phyloP scores from a whole-genome alignment of 1,140 invertebrate genomes.

The Patella vulgata region DNA sequence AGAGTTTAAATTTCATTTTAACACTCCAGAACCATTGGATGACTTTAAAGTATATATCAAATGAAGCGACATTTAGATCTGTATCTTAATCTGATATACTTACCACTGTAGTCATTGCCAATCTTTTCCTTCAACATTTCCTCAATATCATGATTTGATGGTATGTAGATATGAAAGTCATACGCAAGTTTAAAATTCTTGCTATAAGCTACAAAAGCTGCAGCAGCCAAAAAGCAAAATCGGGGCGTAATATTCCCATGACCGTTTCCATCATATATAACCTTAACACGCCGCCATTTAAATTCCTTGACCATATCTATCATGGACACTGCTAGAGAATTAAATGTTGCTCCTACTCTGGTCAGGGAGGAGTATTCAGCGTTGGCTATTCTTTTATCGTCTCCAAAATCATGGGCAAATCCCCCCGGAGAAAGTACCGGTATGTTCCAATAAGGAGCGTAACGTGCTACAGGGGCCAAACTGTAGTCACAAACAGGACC shows the following conservation, averaged over 20 bases:
- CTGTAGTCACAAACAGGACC: constrained; percentile 93
- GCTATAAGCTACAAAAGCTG: constrained; percentile 42
- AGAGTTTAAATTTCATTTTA: no score
- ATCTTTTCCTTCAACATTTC: constrained; percentile 66
- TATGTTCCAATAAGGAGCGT: constrained; percentile 85
- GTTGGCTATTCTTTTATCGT: constrained; percentile 27
- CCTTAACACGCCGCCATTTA: constrained; percentile 75
- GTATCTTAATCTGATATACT: no score
- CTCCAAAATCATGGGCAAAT: constrained; percentile 80
- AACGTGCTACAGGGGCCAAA: constrained; percentile 88
- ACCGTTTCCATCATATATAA: constrained; percentile 77
- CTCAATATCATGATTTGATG: constrained; percentile 40
- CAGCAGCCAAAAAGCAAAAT: constrained; percentile 34
- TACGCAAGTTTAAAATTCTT: constrained; percentile 67
- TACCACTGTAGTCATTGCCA: constrained; percentile 57
- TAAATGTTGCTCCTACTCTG: constrained; percentile 72
- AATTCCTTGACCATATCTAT: constrained; percentile 73
- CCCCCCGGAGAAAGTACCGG: constrained; percentile 87
- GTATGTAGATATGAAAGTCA: constrained; percentile 68
- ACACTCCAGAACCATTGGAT: no score
- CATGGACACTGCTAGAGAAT: constrained; percentile 77
- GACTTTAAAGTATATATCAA: no score
- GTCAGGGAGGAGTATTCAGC: constrained; percentile 49
- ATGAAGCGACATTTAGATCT: no score
- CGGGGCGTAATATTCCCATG: constrained; percentile 65